These are phyloP conservation scores for Actenoides hombroni DNA, from an alignment of 2,113 vertebrate genomes.

Conservation along the genomic window DNA sequence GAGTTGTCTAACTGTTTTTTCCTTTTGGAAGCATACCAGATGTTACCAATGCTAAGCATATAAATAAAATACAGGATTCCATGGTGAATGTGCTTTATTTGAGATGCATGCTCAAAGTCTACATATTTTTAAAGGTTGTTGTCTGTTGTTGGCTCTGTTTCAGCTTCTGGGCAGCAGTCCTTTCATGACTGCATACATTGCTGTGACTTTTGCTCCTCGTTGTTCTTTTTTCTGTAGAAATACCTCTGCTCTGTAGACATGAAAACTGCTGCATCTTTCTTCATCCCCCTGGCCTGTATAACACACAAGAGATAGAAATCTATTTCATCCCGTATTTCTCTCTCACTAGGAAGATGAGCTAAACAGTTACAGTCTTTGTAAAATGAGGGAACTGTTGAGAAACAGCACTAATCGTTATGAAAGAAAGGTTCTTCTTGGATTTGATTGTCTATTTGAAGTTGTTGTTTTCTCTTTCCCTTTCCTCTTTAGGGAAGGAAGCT, in stretches of 20 bases:
- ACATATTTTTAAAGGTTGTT: not conserved
- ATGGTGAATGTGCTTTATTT: not conserved
- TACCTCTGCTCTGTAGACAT: not conserved
- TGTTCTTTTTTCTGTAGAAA: not conserved
- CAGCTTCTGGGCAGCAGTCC: not conserved
- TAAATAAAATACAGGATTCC: not conserved
- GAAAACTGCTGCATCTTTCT: not conserved
- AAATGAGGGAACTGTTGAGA: not conserved
- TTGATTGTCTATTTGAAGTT: not conserved
- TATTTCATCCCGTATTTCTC: not conserved
- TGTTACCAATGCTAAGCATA: not conserved
- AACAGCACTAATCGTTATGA: not conserved
- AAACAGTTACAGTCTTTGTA: not conserved
- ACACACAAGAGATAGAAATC: not conserved
- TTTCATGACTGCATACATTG: not conserved
- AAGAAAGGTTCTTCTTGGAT: not conserved
- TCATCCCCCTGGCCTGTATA: not conserved
- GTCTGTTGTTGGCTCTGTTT: not conserved
- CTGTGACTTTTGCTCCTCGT: accelerated
- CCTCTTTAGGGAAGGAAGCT: constrained; percentile 92
- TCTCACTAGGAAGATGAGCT: not conserved
- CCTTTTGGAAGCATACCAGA: not conserved
- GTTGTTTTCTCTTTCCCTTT: not conserved
- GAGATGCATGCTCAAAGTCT: not conserved
- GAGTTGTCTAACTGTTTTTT: not conserved